Evolutionary conservation across 2,113 vertebrate species (phyloP), one percentile per base, ranked within the genome.

Genomic region (Salvelinus namaycush): DNA sequence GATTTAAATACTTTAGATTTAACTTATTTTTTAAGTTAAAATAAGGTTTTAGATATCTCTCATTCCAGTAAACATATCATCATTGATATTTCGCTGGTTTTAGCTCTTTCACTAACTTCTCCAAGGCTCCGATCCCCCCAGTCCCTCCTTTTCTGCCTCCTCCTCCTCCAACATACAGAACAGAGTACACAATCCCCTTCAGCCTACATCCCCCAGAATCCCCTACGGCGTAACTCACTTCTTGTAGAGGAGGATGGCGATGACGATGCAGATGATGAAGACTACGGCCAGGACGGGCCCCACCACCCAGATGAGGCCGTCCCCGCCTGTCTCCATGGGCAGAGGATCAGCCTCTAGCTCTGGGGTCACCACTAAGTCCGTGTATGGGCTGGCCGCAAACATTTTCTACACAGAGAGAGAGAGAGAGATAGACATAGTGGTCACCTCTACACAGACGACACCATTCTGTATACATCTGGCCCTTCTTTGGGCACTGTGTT

Each of bases 241-340:
- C 91, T 99, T 99, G 88, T 98, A 99, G 6, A 99, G 95, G 5
- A 99, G 94, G 80, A 99, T 99, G 77, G 97, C 97, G 1, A 99
- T 99, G 73, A 99, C 98, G 2, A 99, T 99, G 91, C 97, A 99
- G 89, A 99, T 98, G 85, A 99, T 99, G 91, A 99, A 99, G 76
- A 99, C 96, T 76, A 99, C 98, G 0, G 98, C 98, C 72, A 99
- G 90, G 48, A 99, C 97, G 0, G 98, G 98, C 49, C 98, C 98
- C 0, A 99, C 95, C 89, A 99, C 97, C 98, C 98, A 99, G 89
- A 99, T 97, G n/a, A 99, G 95, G 13, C 97, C 97, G 49, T 99
- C 98, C 69, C 96, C 96, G 0, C 97, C 96, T 1, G 85, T 79
- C 0, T 99, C 97, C 0, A 96, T 84, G 18, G 96, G 95, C 87